phyloP scores from a whole-genome alignment of 2,797 vertebrate species.

The Acanthurus leucopareius region DNA sequence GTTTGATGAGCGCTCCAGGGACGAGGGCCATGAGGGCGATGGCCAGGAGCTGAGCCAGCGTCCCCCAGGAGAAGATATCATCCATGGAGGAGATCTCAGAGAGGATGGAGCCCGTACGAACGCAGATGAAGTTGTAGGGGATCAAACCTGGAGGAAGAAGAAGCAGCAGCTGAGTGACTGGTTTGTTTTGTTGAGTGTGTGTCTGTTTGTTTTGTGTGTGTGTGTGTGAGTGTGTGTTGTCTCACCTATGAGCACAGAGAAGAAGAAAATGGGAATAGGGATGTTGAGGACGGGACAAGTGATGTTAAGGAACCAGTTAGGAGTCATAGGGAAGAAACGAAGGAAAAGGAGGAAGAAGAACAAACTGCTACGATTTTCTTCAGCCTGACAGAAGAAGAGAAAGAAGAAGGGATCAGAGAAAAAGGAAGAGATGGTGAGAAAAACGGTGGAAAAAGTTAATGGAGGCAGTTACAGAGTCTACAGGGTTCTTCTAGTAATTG shows the following conservation, averaged over 20 bases:
- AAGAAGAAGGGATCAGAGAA: not conserved
- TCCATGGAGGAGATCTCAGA: conserved; percentile 94
- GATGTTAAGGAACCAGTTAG: conserved; percentile 99
- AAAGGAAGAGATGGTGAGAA: not conserved
- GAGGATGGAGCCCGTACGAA: conserved; percentile 94
- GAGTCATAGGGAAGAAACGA: conserved; percentile 97
- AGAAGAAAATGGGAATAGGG: conserved; percentile 93
- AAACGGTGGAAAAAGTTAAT: not conserved
- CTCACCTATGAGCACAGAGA: conserved; percentile 95
- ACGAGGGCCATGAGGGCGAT: conserved; percentile 92
- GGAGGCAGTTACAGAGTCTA: no score
- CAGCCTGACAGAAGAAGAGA: conserved; percentile 84
- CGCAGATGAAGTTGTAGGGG: conserved; percentile 98
- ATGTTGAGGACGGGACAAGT: conserved; percentile 97
- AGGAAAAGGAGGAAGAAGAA: conserved; percentile 98
- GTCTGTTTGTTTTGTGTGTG: not conserved
- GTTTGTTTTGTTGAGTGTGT: not conserved
- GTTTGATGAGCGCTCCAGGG: conserved; percentile 93
- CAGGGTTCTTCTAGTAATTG: no score
- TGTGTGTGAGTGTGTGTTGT: not conserved
- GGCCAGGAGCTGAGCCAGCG: conserved; percentile 90
- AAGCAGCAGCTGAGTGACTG: not conserved
- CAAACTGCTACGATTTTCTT: conserved; percentile 93
- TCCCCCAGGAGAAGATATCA: conserved; percentile 95
- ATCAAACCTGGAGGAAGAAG: conserved; percentile 88